Conservation (phyloP, 2,797 vertebrate species). For the Picus viridis region DNA sequence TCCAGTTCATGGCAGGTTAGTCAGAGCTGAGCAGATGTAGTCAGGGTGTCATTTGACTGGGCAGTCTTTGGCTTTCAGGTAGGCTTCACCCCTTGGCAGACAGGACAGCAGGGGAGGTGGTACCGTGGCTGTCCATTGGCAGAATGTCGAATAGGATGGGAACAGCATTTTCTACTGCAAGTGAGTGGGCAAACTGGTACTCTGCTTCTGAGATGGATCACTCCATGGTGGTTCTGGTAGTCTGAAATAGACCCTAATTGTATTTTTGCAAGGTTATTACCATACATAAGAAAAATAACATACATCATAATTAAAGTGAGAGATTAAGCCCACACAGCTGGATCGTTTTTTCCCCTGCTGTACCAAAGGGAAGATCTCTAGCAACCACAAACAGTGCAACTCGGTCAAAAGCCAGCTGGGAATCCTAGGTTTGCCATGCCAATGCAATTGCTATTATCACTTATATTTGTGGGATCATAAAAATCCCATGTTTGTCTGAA, state of each 20-base stretch:
- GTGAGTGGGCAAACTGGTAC: not conserved
- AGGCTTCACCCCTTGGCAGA: not conserved
- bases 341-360: not conserved
- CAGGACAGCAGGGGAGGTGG: not conserved
- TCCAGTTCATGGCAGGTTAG: not conserved
- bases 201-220: not conserved
- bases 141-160: not conserved
- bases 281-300: not conserved
- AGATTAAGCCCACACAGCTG: not conserved
- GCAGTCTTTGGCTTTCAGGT: not conserved
- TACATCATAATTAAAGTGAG: not conserved
- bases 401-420: not conserved
- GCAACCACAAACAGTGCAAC: not conserved
- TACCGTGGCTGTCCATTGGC: not conserved
- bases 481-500: not conserved
- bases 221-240: rapidly evolving
- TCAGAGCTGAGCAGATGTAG: not conserved
- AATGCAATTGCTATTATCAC: not conserved
- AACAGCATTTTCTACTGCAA: not conserved
- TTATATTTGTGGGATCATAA: not conserved
- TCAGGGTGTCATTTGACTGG: not conserved
- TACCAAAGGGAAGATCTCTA: not conserved
- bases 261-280: not conserved
- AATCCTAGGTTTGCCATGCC: not conserved
- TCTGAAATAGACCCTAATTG: not conserved